Evolutionary conservation across 1,140 invertebrate species (phyloP).

Genomic region (Trichogramma pretiosum): DNA sequence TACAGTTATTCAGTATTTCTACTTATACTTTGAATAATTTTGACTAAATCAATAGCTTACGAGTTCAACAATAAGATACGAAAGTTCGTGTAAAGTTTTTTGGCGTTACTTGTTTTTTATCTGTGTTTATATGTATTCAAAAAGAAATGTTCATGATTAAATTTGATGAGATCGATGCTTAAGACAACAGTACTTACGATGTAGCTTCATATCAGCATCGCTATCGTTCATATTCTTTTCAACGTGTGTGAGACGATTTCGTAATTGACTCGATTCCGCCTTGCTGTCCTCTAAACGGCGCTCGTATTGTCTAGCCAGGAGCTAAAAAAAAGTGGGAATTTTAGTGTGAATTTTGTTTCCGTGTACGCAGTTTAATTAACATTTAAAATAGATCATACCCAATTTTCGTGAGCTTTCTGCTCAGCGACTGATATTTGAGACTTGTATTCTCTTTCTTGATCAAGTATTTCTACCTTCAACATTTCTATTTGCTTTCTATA

Average conservation of each 20-base stretch:
- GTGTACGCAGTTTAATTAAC: not conserved
- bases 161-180: not conserved
- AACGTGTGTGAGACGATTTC: constrained; percentile 58
- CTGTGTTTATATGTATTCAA: constrained; percentile 1
- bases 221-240: constrained; percentile 46
- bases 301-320: constrained; percentile 63
- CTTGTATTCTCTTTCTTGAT: constrained; percentile 70
- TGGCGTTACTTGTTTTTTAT: no score
- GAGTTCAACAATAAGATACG: no score
- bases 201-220: constrained; percentile 38
- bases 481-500: constrained; percentile 61
- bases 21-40: no score
- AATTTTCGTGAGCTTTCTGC: constrained; percentile 68
- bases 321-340: constrained; percentile 26
- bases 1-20: no score
- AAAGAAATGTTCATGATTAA: constrained; percentile 17
- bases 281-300: constrained; percentile 67
- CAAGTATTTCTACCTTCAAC: constrained; percentile 67
- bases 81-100: no score
- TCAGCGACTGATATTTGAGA: constrained; percentile 64
- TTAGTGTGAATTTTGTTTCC: not conserved
- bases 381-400: constrained; percentile 43
- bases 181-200: constrained; percentile 37
- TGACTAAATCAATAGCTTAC: no score
- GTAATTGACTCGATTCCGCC: constrained; percentile 62